These are phyloP conservation scores for Bombyx mandarina DNA, from an alignment of 1,140 invertebrate genomes.

Conservation along the genomic window DNA sequence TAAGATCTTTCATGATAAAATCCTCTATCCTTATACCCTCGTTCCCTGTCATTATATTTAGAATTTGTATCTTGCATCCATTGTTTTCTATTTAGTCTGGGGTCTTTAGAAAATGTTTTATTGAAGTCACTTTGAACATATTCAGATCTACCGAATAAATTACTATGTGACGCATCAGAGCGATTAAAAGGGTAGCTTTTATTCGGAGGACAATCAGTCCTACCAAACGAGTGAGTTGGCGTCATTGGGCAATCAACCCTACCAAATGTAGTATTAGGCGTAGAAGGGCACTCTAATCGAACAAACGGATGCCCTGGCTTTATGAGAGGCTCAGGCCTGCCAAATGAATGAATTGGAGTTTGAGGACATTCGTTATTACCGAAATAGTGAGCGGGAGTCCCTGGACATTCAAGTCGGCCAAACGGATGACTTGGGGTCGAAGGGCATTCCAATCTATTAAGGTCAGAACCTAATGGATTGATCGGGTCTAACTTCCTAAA, in stretches of 20 bases:
- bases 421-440: slow-evolving; percentile 14
- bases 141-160: slow-evolving; percentile 28
- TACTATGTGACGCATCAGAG: slow-evolving; percentile 23
- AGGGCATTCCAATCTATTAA: slow-evolving; percentile 10
- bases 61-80: too few relatives aligned
- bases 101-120: slow-evolving; percentile 29
- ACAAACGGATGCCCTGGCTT: slow-evolving; percentile 35
- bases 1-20: slow-evolving; percentile 10
- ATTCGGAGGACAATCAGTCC: slow-evolving; percentile 14
- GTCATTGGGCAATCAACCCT: slow-evolving; percentile 7
- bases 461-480: too few relatives aligned
- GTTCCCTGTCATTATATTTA: slow-evolving; percentile 21
- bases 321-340: slow-evolving; percentile 25
- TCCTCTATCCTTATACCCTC: slow-evolving; percentile 15
- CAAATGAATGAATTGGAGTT: slow-evolving; percentile 37
- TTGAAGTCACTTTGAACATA: slow-evolving; percentile 18
- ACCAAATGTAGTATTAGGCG: slow-evolving; percentile 24
- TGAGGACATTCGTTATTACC: slow-evolving; percentile 32
- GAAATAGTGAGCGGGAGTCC: slow-evolving; percentile 23
- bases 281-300: slow-evolving; percentile 26
- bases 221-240: slow-evolving; percentile 15
- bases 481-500: background rate
- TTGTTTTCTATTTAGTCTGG: slow-evolving; percentile 34
- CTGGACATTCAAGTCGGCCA: slow-evolving; percentile 11
- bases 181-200: slow-evolving; percentile 20